Evolutionary conservation across 1,140 invertebrate species (phyloP), one percentile per base, ranked within the genome.

Genomic region (Heliconius hewitsoni): DNA sequence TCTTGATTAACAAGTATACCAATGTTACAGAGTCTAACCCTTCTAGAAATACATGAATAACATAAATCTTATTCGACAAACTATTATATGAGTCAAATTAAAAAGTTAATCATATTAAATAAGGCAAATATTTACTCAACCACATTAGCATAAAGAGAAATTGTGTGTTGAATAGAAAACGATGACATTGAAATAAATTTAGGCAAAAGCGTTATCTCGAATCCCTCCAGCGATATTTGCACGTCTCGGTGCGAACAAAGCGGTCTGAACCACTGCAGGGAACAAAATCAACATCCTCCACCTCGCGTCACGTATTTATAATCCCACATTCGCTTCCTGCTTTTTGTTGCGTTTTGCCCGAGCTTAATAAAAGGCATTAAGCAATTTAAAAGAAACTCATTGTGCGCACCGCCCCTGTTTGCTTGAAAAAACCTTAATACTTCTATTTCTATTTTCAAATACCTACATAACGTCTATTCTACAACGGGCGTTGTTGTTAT

Each of bases 281-380:
- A 85, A 89, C 89, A 90, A 89, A 92, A 89, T 91, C 90, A 91
- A 91, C 91, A 93, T 91, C 90, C 86, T 87, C 84, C 86, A 87
- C 83, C 85, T 86, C 84, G 82, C 88, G 81, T 87, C 89, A 87
- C 89, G 89, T 90, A 91, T 91, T 91, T 90, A 91, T 93, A 92
- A 93, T 91, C 89, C 85, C 86, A 85, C 86, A 86, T 82, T 85
- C 84, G 86, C 86, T 91, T 91, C 91, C 91, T 90, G 90, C 81
- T 91, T 91, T 93, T 93, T 92, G 88, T 93, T 86, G 75, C 71
- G 85, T 82, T 82, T 84, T 83, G 83, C 78, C 81, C 70, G 84
- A 80, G 85, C 82, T 89, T 89, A 86, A 86, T 87, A 89, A 88
- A 90, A 85, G 84, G 85, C 85, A 89, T 88, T 89, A 87, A 86